phyloP scores from a whole-genome alignment of 2,113 vertebrate species.

The Oreocharis arfaki region DNA sequence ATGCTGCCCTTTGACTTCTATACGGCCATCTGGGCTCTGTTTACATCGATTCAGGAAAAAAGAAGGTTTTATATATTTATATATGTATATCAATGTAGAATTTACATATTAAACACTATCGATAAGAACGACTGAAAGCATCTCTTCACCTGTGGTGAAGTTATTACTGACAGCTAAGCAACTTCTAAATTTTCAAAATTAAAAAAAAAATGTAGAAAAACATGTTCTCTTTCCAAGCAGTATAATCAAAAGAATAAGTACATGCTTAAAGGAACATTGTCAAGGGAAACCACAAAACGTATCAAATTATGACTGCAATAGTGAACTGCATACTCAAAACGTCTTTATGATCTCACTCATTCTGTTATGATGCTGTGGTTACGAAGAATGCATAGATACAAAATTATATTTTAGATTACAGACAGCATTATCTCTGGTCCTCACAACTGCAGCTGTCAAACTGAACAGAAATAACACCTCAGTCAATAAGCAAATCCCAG shows the following conservation, averaged over 20 bases:
- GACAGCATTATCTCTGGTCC: not conserved
- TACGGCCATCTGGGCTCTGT: constrained; percentile 89
- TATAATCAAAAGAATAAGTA: not conserved
- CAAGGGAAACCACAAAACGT: not conserved
- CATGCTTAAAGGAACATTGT: constrained; percentile 46
- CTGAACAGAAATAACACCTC: not conserved
- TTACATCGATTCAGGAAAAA: constrained; percentile 54
- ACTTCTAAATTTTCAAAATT: not conserved
- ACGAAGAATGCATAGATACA: not conserved
- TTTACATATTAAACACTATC: constrained; percentile 12
- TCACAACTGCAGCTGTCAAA: not conserved
- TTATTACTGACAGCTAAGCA: not conserved
- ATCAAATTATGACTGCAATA: not conserved
- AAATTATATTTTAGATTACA: not conserved
- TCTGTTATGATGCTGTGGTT: not conserved
- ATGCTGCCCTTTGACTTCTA: constrained; percentile 87
- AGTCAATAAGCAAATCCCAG: not conserved
- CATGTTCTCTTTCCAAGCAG: not conserved
- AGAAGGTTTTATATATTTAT: constrained; percentile 26
- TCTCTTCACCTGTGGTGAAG: not conserved
- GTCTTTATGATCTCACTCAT: not conserved
- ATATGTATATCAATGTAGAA: not conserved
- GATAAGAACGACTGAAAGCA: not conserved
- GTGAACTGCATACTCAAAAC: not conserved
- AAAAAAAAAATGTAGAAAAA: not conserved